Evolutionary conservation across 2,113 vertebrate genomes (phyloP).

Genomic region (Caranx melampygus): DNA sequence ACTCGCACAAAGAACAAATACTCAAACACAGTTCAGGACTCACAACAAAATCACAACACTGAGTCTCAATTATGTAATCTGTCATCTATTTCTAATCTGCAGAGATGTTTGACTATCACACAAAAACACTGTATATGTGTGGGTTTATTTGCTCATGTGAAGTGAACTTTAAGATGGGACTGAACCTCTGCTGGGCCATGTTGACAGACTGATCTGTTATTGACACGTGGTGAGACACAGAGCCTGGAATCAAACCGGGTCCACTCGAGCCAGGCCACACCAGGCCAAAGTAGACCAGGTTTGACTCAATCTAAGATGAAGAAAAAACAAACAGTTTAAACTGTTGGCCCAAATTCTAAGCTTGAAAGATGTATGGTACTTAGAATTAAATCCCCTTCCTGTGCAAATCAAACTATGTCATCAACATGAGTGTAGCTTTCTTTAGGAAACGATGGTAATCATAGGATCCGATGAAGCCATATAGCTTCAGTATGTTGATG

Average conservation of each 20-base stretch:
- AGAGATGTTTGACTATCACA: constrained; percentile 30
- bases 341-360: constrained; percentile 3
- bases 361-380: constrained; percentile 24
- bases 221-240: constrained; percentile 45
- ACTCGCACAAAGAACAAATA: constrained; percentile 13
- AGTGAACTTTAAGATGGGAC: constrained; percentile 15
- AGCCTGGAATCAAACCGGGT: constrained; percentile 50
- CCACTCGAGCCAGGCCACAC: constrained; percentile 14
- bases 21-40: constrained; percentile 8
- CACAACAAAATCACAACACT: constrained; percentile 18
- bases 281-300: constrained; percentile 14
- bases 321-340: constrained; percentile 24
- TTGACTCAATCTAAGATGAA: constrained; percentile 9
- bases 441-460: constrained; percentile 15
- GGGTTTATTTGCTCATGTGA: constrained; percentile 34
- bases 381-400: not conserved
- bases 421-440: constrained; percentile 8
- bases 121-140: constrained; percentile 12
- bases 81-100: constrained; percentile 28
- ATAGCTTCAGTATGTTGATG: constrained; percentile 34
- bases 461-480: constrained; percentile 4
- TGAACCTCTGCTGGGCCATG: constrained; percentile 8
- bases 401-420: constrained; percentile 1
- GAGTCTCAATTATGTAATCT: constrained; percentile 10
- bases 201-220: constrained; percentile 44